These are phyloP conservation scores for Synaphobranchus kaupii DNA, from an alignment of 2,797 vertebrate genomes.

Conservation along the genomic window DNA sequence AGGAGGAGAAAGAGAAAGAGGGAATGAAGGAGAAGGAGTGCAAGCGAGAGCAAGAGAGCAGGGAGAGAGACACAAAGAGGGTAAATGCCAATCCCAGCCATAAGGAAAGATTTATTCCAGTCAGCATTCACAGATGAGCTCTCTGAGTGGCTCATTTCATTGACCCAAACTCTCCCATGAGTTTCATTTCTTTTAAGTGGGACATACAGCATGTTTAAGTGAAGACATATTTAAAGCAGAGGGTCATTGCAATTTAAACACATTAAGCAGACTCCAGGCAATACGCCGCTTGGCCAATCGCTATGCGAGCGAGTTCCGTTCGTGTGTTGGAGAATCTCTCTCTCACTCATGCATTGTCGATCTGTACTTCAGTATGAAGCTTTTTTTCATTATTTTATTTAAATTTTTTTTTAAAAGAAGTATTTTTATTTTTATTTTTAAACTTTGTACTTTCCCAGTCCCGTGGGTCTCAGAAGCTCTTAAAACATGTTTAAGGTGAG, in stretches of 20 bases:
- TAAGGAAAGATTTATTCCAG: background rate
- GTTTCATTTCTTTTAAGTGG: background rate
- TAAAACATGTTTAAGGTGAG: no score
- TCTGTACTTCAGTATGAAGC: no score
- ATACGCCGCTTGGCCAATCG: background rate
- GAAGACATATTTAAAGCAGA: background rate
- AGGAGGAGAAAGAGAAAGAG: background rate
- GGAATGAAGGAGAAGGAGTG: background rate
- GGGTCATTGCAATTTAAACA: background rate
- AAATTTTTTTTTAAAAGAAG: background rate
- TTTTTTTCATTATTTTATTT: background rate
- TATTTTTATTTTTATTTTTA: background rate
- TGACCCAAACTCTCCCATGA: background rate
- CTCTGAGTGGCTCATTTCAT: background rate
- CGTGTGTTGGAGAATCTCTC: background rate
- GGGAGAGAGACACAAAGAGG: background rate
- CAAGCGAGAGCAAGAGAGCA: background rate
- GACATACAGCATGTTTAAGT: background rate
- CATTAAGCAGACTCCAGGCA: background rate
- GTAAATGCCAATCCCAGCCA: background rate
- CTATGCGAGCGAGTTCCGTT: background rate
- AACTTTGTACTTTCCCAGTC: background rate
- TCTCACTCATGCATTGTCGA: no score
- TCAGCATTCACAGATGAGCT: background rate
- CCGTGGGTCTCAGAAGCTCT: no score